These are phyloP conservation scores for Hypomecis atomaria DNA, from an alignment of 2,888 invertebrate genomes.

Conservation along the genomic window DNA sequence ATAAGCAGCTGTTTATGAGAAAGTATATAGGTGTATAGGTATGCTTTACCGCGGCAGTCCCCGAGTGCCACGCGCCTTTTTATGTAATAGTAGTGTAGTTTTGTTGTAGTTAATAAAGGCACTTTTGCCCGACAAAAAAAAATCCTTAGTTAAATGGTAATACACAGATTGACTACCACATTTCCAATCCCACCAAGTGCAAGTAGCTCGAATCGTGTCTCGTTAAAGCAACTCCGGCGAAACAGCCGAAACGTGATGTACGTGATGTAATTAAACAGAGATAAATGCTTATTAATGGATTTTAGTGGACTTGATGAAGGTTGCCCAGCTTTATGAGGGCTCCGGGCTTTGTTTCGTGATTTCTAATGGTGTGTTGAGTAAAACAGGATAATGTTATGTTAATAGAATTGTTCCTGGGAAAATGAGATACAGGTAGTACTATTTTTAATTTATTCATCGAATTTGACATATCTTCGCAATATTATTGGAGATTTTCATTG, in stretches of 20 bases:
- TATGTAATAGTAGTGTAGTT: no score
- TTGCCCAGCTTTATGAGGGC: conserved; percentile 14
- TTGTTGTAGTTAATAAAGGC: no score
- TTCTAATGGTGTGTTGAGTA: neutral
- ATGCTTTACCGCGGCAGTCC: no score
- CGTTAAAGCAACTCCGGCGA: conserved; percentile 22
- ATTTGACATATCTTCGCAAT: no score
- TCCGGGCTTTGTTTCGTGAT: conserved; percentile 7
- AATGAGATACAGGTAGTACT: no score
- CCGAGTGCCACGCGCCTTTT: no score
- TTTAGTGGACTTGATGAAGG: conserved; percentile 21
- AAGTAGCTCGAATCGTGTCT: conserved; percentile 29
- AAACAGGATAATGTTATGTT: neutral
- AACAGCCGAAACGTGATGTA: conserved; percentile 37
- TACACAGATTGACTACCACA: neutral
- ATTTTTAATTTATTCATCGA: no score
- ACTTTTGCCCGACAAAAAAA: no score
- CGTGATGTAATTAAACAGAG: conserved; percentile 28
- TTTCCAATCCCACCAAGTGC: conserved; percentile 9
- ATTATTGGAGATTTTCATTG: no score
- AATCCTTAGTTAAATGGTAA: neutral
- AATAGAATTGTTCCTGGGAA: neutral
- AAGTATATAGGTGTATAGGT: no score
- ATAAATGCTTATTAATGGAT: conserved; percentile 26
- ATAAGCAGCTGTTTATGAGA: no score